Percentiles rank a stretch among this genome's conserved stretches.
Conservation (phyloP, 2,113 vertebrate species). For the Grus americana region DNA sequence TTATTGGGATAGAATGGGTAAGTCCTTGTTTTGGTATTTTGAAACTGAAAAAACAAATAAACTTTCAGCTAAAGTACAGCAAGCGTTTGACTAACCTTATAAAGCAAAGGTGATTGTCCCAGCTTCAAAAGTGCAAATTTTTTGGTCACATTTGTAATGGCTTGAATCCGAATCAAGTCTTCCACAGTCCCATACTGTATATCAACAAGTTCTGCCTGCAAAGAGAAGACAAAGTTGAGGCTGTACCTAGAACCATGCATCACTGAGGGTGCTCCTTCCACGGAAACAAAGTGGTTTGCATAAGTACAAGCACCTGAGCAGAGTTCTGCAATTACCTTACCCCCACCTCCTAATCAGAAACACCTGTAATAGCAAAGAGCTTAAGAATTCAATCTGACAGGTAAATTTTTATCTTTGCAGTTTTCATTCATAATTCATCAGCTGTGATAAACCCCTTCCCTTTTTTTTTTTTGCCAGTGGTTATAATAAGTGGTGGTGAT, state of each 20-base stretch:
- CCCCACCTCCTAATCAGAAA: background rate
- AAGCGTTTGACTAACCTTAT: constrained; percentile 82
- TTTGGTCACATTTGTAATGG: constrained; percentile 77
- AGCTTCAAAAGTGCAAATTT: constrained; percentile 92
- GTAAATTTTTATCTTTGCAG: background rate
- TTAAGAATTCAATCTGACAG: background rate
- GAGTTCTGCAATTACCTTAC: background rate
- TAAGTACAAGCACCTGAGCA: background rate
- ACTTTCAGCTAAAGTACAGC: background rate
- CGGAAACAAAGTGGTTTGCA: rapidly evolving
- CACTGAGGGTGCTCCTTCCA: background rate
- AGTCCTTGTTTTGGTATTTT: background rate
- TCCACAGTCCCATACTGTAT: constrained; percentile 85
- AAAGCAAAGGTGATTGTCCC: constrained; percentile 86
- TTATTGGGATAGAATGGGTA: rapidly evolving
- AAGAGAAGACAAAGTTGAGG: background rate
- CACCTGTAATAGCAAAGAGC: background rate
- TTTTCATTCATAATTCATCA: background rate
- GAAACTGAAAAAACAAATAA: background rate
- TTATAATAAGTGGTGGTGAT: background rate
- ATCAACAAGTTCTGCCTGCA: constrained; percentile 88
- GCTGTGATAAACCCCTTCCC: background rate
- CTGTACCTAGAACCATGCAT: background rate
- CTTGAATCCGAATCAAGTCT: constrained; percentile 79
- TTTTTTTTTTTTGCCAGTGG: background rate